A percentile compares a stretch with the other conserved stretches of the same genome.
Conservation (phyloP, 37 sponge, comb jelly and placozoan species). For the Amphimedon queenslandica region DNA sequence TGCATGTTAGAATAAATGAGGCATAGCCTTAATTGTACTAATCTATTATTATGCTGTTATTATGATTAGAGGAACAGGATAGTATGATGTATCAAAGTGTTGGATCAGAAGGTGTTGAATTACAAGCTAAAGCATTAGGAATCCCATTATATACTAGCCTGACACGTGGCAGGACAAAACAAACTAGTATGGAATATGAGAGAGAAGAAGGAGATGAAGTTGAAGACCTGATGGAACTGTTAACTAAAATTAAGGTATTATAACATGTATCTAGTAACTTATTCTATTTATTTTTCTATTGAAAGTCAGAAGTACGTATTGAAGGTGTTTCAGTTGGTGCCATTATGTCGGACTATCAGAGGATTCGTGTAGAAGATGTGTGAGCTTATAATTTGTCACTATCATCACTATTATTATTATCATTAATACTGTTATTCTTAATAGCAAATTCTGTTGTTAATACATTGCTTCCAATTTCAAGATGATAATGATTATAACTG, state of each 20-base stretch:
- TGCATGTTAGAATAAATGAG: neutral
- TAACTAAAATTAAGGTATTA: constrained; percentile 58
- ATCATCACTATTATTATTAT: neutral
- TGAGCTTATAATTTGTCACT: constrained; percentile 39
- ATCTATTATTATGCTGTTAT: neutral
- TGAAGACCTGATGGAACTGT: constrained; percentile 83
- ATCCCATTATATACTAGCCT: constrained; percentile 68
- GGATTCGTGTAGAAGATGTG: constrained; percentile 94
- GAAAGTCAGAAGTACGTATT: constrained; percentile 42
- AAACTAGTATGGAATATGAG: constrained; percentile 49
- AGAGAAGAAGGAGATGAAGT: constrained; percentile 80
- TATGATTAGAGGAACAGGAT: constrained; percentile 78
- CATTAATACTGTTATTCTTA: no score
- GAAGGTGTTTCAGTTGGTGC: constrained; percentile 94
- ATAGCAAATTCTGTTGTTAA: neutral
- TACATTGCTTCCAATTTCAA: neutral
- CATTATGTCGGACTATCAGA: constrained; percentile 93
- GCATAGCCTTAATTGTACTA: no score
- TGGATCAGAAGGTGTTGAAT: constrained; percentile 80
- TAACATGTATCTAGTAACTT: no score
- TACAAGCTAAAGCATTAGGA: constrained; percentile 78
- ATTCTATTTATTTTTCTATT: no score
- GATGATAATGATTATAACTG: neutral
- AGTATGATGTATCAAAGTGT: constrained; percentile 99
- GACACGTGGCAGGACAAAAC: constrained; percentile 57